phyloP scores from a whole-genome alignment of 1,140 invertebrate species.

The Halesus radiatus region DNA sequence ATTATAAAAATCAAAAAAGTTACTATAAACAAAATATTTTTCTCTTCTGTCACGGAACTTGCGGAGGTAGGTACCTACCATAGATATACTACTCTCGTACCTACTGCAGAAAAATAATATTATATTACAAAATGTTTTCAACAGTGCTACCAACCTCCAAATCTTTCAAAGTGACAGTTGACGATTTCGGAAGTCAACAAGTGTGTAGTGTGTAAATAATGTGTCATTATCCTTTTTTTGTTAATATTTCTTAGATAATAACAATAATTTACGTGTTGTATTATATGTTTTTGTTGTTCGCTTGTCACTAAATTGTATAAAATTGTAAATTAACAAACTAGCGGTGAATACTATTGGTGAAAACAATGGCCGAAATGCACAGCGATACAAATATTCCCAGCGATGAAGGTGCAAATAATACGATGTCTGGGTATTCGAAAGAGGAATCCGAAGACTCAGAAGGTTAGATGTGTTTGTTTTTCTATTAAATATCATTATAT shows the following conservation, averaged over 20 bases:
- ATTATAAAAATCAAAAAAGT: too few species aligned
- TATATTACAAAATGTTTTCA: neutral
- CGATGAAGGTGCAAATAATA: neutral
- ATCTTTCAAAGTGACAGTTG: constrained; percentile 43
- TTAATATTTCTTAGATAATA: neutral
- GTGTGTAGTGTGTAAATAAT: constrained; percentile 34
- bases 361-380: constrained; percentile 36
- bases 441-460: constrained; percentile 12
- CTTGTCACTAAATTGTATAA: neutral
- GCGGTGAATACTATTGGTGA: neutral
- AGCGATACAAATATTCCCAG: constrained; percentile 35
- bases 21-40: too few species aligned
- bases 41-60: too few species aligned
- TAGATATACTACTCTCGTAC: too few species aligned
- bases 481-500: neutral
- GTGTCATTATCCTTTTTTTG: constrained; percentile 18
- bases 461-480: constrained; percentile 25
- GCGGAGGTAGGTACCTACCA: too few species aligned
- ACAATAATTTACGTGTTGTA: neutral
- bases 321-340: neutral
- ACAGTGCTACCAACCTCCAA: neutral
- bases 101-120: too few species aligned
- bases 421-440: constrained; percentile 5
- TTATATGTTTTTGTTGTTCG: neutral
- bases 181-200: constrained; percentile 39